Base-by-base conservation (phyloP, 2,888 invertebrate species). In the Plusia festucae region DNA sequence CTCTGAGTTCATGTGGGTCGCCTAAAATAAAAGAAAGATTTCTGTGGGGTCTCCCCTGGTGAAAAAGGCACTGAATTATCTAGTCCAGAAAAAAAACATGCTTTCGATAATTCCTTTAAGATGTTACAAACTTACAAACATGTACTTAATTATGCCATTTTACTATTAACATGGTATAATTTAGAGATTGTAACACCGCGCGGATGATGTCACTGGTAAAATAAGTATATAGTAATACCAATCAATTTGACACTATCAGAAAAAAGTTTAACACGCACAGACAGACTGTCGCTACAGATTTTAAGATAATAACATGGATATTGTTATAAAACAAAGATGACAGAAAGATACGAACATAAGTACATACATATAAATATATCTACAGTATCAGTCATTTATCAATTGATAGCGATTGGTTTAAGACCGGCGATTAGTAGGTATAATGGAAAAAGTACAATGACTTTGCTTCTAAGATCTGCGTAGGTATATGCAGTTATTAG, bases 251-350 rank as follows among this genome's bases (percentile, higher is more conserved):
- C 7, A n/a, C 40, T n/a, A 40, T 40, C 40, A n/a, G n/a, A 40
- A n/a, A 40, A 1, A 15, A n/a, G n/a, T 0, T 30, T 30, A 30
- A 30, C 15, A 40, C 40, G n/a, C n/a, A n/a, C 40, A 40, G 40
- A 40, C 40, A 40, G 1, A n/a, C 40, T n/a, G 40, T 40, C 40
- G 40, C 40, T 40, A 40, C 40, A 3, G 34, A 34, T 40, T 7
- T 5, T 27, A 8, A 40, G 40, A 40, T 40, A 40, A 40, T n/a
- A 40, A 40, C 40, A 40, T 40, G 40, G n/a, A 40, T 40, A n/a
- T 40, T n/a, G 40, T 40, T 40, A 40, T 40, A 40, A 40, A 40
- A 40, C 40, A 40, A 40, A 40, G 40, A 40, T 40, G 40, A 40
- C 40, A 40, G 40, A 40, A n/a, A 40, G 40, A 40, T 40, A 40